A percentile compares a stretch with the other conserved stretches of the same genome.
These are phyloP conservation scores for Suillia variegata DNA, from an alignment of 2,888 invertebrate genomes.

Conservation along the genomic window DNA sequence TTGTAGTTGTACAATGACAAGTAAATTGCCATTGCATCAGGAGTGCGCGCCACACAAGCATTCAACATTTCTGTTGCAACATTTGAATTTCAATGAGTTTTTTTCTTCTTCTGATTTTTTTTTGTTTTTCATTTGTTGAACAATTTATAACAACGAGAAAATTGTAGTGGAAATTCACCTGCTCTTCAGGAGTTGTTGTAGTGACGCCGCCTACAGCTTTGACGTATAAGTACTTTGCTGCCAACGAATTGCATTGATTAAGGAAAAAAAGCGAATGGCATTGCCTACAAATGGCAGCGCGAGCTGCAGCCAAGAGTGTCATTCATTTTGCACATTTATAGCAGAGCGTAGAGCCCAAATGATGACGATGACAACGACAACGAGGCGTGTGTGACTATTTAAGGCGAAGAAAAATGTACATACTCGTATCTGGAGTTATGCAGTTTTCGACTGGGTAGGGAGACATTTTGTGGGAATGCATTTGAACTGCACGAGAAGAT, in stretches of 20 bases:
- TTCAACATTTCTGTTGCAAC: background rate
- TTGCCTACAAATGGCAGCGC: background rate
- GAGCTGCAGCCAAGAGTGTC: slow-evolving; percentile 3
- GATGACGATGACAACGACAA: background rate
- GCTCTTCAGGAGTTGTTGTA: background rate
- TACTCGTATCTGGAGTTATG: no score
- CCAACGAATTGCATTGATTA: slow-evolving; percentile 1
- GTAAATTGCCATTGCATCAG: slow-evolving; percentile 2
- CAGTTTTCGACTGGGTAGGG: background rate
- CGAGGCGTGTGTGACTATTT: background rate
- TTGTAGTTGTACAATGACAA: slow-evolving; percentile 4
- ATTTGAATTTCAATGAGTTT: slow-evolving; percentile 7
- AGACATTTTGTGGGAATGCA: background rate
- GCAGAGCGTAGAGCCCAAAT: slow-evolving; percentile 16
- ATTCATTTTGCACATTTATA: slow-evolving; percentile 9
- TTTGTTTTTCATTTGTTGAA: no score
- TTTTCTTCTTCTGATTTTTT: no score
- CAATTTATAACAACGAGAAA: no score
- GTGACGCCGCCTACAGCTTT: background rate
- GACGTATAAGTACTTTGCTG: background rate
- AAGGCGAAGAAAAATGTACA: background rate
- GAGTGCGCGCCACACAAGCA: background rate
- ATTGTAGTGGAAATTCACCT: slow-evolving; percentile 8
- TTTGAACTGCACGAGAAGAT: background rate
- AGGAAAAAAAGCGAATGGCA: no score